Base-by-base conservation (phyloP, 2,888 invertebrate genomes). In the Cerceris ruficornis region DNA sequence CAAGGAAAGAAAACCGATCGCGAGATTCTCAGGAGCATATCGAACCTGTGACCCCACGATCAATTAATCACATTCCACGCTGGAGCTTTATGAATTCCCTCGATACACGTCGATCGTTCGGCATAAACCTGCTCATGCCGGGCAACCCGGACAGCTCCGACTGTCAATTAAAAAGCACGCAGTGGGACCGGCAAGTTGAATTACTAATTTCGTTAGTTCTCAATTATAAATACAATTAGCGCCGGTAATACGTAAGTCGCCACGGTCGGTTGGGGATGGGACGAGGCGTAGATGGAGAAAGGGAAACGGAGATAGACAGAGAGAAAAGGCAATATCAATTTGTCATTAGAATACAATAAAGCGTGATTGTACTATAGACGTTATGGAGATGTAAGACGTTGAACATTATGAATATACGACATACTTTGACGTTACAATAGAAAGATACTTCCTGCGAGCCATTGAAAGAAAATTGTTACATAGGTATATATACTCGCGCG, bases 41-140 rank as follows among this genome's bases (percentile, higher is more conserved):
- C 84, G 77, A 78, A 81, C 86, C 81, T 72, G 73, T 68, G 79
- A 86, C 78, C 86, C 41, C 73, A 42, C 11, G 69, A 77, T 79
- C 86, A 55, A 85, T 85, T 85, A 85, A 85, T 85, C 84, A 85
- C 71, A 62, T 67, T 65, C 76, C 60, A 49, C 54, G 60, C 46
- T 50, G 15, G 59, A 50, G 71, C 71, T 76, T 86, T 60, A 75
- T 68, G 75, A 85, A 71, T 79, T 82, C 80, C 57, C 67, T 59
- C 70, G 68, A 78, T 67, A 75, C 75, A 54, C 39, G 66, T 79
- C 80, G 69, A 66, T 67, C 68, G 59, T 67, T 39, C 43, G 58
- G 39, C 58, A 14, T 55, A 11, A 28, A 50, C 78, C 54, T 64
- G 61, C 52, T 72, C 79, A 79, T 28, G 28, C 28, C 69, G 52